Conservation (phyloP, 2,888 invertebrate genomes). For the Drosophila algonquin region DNA sequence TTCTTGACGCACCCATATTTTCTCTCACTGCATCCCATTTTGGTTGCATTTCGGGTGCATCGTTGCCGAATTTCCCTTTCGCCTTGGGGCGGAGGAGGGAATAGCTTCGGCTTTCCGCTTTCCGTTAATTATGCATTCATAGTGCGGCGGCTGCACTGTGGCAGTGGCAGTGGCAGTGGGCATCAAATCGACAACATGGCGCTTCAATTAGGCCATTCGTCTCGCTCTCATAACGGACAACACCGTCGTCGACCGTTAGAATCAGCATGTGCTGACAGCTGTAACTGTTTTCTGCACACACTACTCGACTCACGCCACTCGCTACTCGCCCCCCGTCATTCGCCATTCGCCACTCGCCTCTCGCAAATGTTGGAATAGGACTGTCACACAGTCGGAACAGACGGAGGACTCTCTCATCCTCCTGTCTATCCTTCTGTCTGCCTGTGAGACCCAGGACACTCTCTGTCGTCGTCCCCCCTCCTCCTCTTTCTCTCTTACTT, state of each 20-base stretch:
- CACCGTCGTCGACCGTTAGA: conserved; percentile 21
- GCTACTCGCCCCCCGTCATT: too few relatives aligned
- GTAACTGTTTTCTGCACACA: conserved; percentile 5
- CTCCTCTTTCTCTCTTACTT: conserved; percentile 28
- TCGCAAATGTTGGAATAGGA: too few relatives aligned
- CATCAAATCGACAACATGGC: conserved; percentile 71
- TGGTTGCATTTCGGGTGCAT: conserved; percentile 2
- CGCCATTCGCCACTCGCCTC: too few relatives aligned
- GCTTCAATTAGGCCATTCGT: conserved; percentile 62
- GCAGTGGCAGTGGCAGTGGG: conserved; percentile 4
- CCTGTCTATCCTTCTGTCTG: conserved; percentile 7
- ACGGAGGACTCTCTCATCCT: background rate
- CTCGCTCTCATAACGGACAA: background rate
- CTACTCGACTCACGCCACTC: too few relatives aligned
- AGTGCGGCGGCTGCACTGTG: conserved; percentile 24
- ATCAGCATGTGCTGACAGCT: conserved; percentile 28
- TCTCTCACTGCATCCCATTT: background rate
- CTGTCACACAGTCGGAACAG: conserved; percentile 1
- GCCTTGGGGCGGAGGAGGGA: background rate
- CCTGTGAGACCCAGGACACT: conserved; percentile 21
- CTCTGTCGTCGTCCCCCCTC: conserved; percentile 38
- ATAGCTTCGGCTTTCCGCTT: background rate
- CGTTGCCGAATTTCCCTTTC: conserved; percentile 39
- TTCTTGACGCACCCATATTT: too few relatives aligned
- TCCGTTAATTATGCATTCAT: conserved; percentile 75